Evolutionary conservation across 2,113 vertebrate genomes (phyloP).

Genomic region (Diphyllodes magnificus): DNA sequence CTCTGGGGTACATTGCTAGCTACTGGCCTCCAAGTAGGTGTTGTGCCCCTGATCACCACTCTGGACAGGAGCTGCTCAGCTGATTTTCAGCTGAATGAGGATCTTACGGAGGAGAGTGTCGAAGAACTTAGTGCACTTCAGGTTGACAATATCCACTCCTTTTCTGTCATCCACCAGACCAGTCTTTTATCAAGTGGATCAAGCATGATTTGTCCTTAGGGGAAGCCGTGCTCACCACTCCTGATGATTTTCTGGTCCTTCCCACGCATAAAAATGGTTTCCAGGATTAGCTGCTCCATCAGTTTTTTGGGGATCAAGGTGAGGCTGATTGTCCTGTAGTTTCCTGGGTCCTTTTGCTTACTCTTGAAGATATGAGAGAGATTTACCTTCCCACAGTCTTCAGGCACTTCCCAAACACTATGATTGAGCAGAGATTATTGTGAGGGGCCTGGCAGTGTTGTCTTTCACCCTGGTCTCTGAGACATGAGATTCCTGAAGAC

Average conservation of each 20-base stretch:
- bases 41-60: background rate
- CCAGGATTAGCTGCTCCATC: background rate
- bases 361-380: background rate
- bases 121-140: background rate
- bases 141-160: background rate
- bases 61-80: background rate
- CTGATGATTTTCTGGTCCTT: background rate
- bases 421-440: background rate
- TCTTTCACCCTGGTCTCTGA: background rate
- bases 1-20: background rate
- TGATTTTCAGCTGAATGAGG: background rate
- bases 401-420: background rate
- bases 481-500: background rate
- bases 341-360: background rate
- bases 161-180: background rate
- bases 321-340: background rate
- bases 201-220: background rate
- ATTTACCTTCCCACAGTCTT: background rate
- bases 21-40: background rate
- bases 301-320: background rate
- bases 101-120: background rate
- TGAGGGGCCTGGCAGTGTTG: background rate
- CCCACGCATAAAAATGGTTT: background rate
- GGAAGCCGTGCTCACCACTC: background rate
- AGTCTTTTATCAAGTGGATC: background rate